Base-by-base conservation (phyloP, 2,797 vertebrate genomes). In the Otus scops region DNA sequence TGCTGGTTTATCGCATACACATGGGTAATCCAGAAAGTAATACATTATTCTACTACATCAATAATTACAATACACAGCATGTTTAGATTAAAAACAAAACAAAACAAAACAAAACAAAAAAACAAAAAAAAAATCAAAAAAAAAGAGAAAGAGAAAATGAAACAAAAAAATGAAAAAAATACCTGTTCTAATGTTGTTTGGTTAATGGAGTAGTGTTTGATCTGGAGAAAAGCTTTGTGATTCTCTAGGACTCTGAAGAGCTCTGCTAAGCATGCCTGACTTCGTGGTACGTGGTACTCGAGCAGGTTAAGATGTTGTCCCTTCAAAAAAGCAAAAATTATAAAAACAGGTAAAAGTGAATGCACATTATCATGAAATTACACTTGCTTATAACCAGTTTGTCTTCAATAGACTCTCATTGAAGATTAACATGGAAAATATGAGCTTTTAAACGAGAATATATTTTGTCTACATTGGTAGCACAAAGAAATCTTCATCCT, bases 151-250 rank as follows among this genome's bases (percentile, higher is more conserved):
- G 17, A 32, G 20, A 30, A 47, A 59, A 14, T 8, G 26, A 43
- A 23, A 15, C 67, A 45, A 18, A 3, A 14, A 43, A 45, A 22
- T 24, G 1, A 1, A 28, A 13, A 56, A 36, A 13, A 11, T 93
- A 98, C 98, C 98, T 98, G 96, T 20, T 98, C 98, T 93, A 98
- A 84, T 17, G 96, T 94, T 15, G 97, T 95, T 84, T 98, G 97
- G 69, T 69, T 97, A 48, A 98, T 95, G 61, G 98, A 97, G 75
- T 98, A 98, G 60, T 96, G 96, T 36, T 92, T 78, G 39, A 98
- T 97, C n/a, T 88, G 90, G 45, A 97, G 74, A 73, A 74, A 65
- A 26, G 18, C 16, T 95, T 96, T 98, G 13, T 96, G 94, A 56
- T 91, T 93, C 77, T 98, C 98, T 27, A 98, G 91, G 73, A 98